Evolutionary conservation across 2,888 invertebrate species (phyloP), one percentile per base, ranked within the genome.

Genomic region (Pasiphila rectangulata): DNA sequence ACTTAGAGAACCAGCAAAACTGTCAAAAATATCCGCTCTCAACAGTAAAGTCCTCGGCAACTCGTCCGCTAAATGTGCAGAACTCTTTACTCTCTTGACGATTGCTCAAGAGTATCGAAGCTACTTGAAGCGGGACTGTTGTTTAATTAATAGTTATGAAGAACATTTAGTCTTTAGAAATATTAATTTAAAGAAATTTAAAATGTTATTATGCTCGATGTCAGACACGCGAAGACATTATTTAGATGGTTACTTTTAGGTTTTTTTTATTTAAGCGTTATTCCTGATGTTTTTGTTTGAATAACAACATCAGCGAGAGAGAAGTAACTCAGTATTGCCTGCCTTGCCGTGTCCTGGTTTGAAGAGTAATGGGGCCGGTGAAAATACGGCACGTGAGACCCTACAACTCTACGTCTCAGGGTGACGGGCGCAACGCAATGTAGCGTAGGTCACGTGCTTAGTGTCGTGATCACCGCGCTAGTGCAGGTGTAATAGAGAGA

Each of bases 61-160:
- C 19, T 24, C 12, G 16, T 38, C 45, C 50, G 50, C 41, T 50
- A 3, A 38, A 34, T 32, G 25, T 41, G 9, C 13, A 44, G 17
- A 34, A 4, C 9, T 19, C 24, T 27, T 38, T 2, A 16, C 47
- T 63, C 60, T 54, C 57, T 45, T 59, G 67, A 61, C 59, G 57
- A 65, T 61, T 66, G 60, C 61, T 63, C 44, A 51, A 63, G 59
- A 61, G 64, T 67, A 69, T 64, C 41, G 56, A 64, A 67, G 64
- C 58, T 61, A 60, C 59, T 64, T 62, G 61, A 60, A 59, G 59
- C 44, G 51, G 46, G 56, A 56, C 56, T 49, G 53, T 57, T 48
- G 17, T 57, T 61, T 60, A 65, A 62, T 67, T 63, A 61, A 61
- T 51, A 53, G 57, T 59, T 59, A 59, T 61, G 51, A 63, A 66